Conservation (phyloP, 2,113 vertebrate species). For the Engystomops pustulosus region DNA sequence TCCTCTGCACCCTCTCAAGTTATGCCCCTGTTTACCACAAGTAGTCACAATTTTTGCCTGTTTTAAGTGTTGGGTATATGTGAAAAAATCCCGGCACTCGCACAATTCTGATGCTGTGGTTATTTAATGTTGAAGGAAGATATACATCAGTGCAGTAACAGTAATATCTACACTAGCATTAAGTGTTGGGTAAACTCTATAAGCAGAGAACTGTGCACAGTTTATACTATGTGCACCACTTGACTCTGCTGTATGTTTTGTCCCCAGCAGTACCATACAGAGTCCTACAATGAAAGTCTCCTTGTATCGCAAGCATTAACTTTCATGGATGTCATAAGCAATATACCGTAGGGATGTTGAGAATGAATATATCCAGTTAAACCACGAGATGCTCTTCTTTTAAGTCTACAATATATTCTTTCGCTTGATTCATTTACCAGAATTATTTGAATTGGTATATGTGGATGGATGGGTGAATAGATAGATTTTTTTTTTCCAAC, state of each 20-base stretch:
- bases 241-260: background rate
- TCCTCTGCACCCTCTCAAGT: too few relatives aligned
- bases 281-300: background rate
- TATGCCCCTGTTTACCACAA: too few relatives aligned
- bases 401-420: conserved; percentile 31
- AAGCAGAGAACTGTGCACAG: too few relatives aligned
- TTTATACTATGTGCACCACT: background rate
- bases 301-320: background rate
- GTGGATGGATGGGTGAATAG: conserved; percentile 40
- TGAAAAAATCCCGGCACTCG: too few relatives aligned
- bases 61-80: too few relatives aligned
- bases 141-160: too few relatives aligned
- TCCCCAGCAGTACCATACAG: background rate
- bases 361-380: conserved; percentile 19
- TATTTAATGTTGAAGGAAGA: too few relatives aligned
- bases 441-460: conserved; percentile 48
- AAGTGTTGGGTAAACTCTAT: too few relatives aligned
- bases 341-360: background rate
- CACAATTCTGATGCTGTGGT: too few relatives aligned
- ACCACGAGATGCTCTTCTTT: conserved; percentile 18
- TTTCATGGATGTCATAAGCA: conserved; percentile 17
- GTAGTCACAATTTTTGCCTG: too few relatives aligned
- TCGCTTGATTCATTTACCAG: conserved; percentile 40
- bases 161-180: too few relatives aligned
- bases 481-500: conserved; percentile 50